phyloP scores from a whole-genome alignment of 2,113 vertebrate species.

The Neotragus moschatus region DNA sequence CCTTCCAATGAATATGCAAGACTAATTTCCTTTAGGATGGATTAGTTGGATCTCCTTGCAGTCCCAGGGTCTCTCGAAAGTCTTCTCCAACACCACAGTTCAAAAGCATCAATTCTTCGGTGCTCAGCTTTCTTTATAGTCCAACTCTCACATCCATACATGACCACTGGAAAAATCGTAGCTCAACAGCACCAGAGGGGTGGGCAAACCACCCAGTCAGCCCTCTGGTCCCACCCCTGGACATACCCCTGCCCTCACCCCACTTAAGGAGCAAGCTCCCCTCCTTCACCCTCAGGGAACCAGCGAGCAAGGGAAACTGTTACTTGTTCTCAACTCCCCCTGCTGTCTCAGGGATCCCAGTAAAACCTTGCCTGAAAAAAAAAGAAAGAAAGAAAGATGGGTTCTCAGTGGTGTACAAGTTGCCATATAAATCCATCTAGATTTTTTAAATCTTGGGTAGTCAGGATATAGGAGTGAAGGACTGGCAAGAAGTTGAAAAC shows the following conservation, averaged over 20 bases:
- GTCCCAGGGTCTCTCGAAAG: background rate
- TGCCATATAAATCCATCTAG: background rate
- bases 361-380: background rate
- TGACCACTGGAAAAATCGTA: background rate
- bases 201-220: background rate
- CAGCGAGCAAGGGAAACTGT: background rate
- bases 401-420: background rate
- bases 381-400: background rate
- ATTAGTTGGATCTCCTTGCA: background rate
- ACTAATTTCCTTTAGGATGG: background rate
- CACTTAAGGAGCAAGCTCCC: background rate
- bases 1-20: background rate
- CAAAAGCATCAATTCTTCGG: background rate
- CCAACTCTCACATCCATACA: background rate
- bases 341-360: background rate
- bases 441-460: background rate
- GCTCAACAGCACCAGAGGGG: background rate
- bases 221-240: background rate
- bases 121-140: background rate
- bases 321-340: background rate
- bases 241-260: background rate
- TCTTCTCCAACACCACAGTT: background rate
- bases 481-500: background rate
- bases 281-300: background rate
- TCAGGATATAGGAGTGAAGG: background rate